Conservation (phyloP, 2,888 invertebrate genomes). For the Caenorhabditis sp. region DNA sequence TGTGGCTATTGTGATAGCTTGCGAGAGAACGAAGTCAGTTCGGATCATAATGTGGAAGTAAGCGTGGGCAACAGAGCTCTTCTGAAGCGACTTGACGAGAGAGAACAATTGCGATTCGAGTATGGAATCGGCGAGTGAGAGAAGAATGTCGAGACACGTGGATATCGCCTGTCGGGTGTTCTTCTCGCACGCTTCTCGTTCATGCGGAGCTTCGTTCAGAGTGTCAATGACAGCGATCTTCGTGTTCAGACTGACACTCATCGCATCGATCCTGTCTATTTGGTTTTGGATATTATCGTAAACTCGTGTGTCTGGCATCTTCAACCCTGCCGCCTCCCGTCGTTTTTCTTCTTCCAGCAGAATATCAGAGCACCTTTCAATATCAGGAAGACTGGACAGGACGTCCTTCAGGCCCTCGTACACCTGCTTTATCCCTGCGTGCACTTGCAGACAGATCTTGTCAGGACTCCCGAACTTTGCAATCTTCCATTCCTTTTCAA, state of each 20-base stretch:
- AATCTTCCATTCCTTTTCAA: constrained; percentile 74
- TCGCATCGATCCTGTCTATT: constrained; percentile 73
- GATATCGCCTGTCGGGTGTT: constrained; percentile 64
- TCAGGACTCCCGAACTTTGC: constrained; percentile 70
- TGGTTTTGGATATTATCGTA: constrained; percentile 71
- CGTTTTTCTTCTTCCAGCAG: constrained; percentile 59
- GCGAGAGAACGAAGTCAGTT: constrained; percentile 73
- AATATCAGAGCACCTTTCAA: constrained; percentile 57
- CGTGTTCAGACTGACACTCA: constrained; percentile 72
- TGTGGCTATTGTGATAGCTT: constrained; percentile 73
- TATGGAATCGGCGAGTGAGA: constrained; percentile 68
- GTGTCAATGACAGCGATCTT: constrained; percentile 76
- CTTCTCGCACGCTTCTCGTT: constrained; percentile 61
- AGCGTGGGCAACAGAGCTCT: constrained; percentile 60
- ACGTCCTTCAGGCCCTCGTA: constrained; percentile 67
- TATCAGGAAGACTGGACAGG: constrained; percentile 61
- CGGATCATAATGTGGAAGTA: constrained; percentile 75
- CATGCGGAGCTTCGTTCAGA: constrained; percentile 65
- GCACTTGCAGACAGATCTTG: constrained; percentile 72
- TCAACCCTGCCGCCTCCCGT: constrained; percentile 22
- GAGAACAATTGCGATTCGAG: constrained; percentile 72
- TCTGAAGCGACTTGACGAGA: constrained; percentile 62
- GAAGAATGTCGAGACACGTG: constrained; percentile 68
- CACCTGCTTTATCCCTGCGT: constrained; percentile 76
- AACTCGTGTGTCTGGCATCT: constrained; percentile 45